Evolutionary conservation across 2,888 invertebrate species (phyloP).

Genomic region (Tupiocoris notatus): DNA sequence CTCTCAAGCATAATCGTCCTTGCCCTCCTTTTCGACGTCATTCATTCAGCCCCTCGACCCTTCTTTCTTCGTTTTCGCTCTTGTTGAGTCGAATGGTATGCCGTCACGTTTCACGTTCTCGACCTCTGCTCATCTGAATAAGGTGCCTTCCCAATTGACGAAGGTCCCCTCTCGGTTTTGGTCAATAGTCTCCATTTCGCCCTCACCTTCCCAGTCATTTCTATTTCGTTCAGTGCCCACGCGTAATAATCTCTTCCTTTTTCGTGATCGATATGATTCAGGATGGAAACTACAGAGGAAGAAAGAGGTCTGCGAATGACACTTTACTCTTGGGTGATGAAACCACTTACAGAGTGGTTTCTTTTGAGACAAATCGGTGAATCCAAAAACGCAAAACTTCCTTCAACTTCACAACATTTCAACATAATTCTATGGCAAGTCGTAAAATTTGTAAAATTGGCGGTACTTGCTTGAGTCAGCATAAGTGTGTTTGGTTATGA

Average conservation of each 20-base stretch:
- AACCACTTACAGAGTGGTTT: too few relatives aligned
- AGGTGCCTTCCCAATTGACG: slow-evolving; percentile 7
- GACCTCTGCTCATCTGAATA: not conserved
- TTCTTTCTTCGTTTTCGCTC: not conserved
- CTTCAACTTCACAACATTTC: too few relatives aligned
- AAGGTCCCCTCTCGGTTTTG: slow-evolving; percentile 26
- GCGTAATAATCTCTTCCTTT: slow-evolving; percentile 20
- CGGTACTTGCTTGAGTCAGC: too few relatives aligned
- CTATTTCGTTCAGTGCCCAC: not conserved
- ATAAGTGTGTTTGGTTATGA: too few relatives aligned
- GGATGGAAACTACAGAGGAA: too few relatives aligned
- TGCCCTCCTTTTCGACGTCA: not conserved
- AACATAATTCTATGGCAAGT: too few relatives aligned
- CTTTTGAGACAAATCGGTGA: too few relatives aligned
- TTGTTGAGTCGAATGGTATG: not conserved
- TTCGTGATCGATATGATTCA: slow-evolving; percentile 4
- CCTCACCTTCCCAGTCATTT: not conserved
- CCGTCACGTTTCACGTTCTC: slow-evolving; percentile 1
- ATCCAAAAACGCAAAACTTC: too few relatives aligned
- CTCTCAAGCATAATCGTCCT: not conserved
- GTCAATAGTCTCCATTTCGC: slow-evolving; percentile 18
- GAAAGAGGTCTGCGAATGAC: too few relatives aligned
- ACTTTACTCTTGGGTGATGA: too few relatives aligned
- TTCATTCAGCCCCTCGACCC: not conserved
- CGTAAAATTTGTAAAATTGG: too few relatives aligned